Conservation (phyloP, 2,113 vertebrate species). For the Megaleporinus macrocephalus region DNA sequence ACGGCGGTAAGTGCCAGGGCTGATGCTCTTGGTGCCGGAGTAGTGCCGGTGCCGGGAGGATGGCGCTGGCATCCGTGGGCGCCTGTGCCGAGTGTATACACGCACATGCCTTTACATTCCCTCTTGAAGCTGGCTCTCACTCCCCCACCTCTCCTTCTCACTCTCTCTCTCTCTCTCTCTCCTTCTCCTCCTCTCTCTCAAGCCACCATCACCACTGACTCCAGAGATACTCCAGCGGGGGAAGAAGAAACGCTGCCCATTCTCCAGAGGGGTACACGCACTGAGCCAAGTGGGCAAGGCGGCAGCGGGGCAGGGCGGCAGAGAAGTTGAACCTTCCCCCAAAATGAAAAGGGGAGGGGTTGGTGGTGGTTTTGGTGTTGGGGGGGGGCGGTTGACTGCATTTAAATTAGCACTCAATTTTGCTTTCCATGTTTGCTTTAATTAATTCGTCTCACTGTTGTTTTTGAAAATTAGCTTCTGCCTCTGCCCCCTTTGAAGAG, state of each 20-base stretch:
- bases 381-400: slow-evolving; percentile 43
- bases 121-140: slow-evolving; percentile 53
- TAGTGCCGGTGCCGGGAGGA: slow-evolving; percentile 59
- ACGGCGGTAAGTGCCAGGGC: not conserved
- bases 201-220: slow-evolving; percentile 66
- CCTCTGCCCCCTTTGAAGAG: slow-evolving; percentile 66
- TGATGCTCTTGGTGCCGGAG: not conserved
- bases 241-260: slow-evolving; percentile 62
- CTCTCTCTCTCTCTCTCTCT: slow-evolving; percentile 58
- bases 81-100: slow-evolving; percentile 57
- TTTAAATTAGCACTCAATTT: slow-evolving; percentile 52
- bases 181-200: slow-evolving; percentile 57
- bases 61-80: slow-evolving; percentile 69
- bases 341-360: slow-evolving; percentile 63
- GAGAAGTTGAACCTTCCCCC: slow-evolving; percentile 51
- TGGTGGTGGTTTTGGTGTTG: slow-evolving; percentile 21
- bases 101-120: slow-evolving; percentile 64
- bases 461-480: slow-evolving; percentile 73
- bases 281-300: slow-evolving; percentile 52
- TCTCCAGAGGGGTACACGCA: slow-evolving; percentile 54
- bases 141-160: slow-evolving; percentile 55
- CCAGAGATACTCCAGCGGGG: slow-evolving; percentile 62
- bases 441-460: slow-evolving; percentile 71
- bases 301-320: slow-evolving; percentile 57
- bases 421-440: slow-evolving; percentile 61